Conservation (phyloP, 2,797 vertebrate species). For the Cephalopachus bancanus region DNA sequence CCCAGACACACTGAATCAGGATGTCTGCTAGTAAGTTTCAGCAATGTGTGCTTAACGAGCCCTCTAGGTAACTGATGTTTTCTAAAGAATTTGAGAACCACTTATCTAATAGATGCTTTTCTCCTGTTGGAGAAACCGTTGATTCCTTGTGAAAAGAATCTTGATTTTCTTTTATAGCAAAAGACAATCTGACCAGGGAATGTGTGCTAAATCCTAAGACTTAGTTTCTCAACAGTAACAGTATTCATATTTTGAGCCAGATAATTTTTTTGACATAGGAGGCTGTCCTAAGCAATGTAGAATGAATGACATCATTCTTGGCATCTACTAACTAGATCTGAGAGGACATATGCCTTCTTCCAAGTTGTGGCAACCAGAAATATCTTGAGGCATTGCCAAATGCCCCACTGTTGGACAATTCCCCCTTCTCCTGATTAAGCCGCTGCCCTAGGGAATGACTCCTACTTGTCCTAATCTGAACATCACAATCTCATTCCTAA, state of each 20-base stretch:
- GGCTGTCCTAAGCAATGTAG: neutral
- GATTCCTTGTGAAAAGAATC: neutral
- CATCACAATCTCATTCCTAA: neutral
- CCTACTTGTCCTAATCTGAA: neutral
- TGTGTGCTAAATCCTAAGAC: neutral
- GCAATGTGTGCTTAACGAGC: neutral
- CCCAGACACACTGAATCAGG: neutral
- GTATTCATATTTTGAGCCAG: neutral
- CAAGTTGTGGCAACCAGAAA: neutral
- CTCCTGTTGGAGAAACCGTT: neutral
- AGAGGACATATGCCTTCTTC: accelerated
- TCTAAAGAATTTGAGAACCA: neutral
- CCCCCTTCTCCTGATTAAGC: neutral
- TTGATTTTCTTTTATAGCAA: neutral
- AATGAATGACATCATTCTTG: neutral
- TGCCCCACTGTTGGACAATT: accelerated
- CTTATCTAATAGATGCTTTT: neutral
- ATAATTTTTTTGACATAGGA: neutral
- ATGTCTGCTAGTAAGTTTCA: neutral
- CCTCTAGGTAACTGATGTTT: neutral
- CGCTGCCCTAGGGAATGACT: neutral
- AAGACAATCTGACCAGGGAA: neutral
- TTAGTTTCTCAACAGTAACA: neutral
- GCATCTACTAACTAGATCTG: neutral
- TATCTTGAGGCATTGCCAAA: neutral